These are phyloP conservation scores for Phyllopteryx taeniolatus DNA, from an alignment of 2,113 vertebrate species.

Conservation along the genomic window DNA sequence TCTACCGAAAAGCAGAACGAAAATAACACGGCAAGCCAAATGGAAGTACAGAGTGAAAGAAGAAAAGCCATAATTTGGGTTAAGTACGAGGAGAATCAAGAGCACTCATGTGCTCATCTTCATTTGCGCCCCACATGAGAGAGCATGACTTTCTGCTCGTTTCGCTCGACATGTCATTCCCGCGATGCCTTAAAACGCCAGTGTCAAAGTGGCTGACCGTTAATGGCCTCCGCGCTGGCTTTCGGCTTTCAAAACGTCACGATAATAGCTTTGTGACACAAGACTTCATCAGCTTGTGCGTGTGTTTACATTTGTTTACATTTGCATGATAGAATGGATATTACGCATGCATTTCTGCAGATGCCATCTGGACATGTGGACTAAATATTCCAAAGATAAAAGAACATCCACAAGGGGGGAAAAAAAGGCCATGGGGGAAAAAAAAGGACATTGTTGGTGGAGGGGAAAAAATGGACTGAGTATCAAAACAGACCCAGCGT, in stretches of 20 bases:
- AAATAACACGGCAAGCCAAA: slow-evolving; percentile 60
- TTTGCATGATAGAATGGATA: slow-evolving; percentile 27
- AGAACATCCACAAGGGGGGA: slow-evolving; percentile 11
- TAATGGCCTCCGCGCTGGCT: slow-evolving; percentile 16
- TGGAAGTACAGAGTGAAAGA: slow-evolving; percentile 66
- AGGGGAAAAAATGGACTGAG: background rate
- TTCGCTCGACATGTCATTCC: slow-evolving; percentile 48
- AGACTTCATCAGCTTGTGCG: slow-evolving; percentile 7
- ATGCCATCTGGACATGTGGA: slow-evolving; percentile 38
- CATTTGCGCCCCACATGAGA: slow-evolving; percentile 58
- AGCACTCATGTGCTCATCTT: slow-evolving; percentile 65
- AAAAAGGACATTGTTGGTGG: background rate
- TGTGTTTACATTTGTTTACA: slow-evolving; percentile 31
- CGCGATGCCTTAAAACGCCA: slow-evolving; percentile 45
- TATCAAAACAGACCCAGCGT: slow-evolving; percentile 18
- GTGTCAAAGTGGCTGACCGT: slow-evolving; percentile 23
- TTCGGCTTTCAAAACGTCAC: slow-evolving; percentile 25
- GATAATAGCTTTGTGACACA: slow-evolving; percentile 22
- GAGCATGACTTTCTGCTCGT: slow-evolving; percentile 37
- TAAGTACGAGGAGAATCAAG: slow-evolving; percentile 38
- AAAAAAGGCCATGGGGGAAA: background rate
- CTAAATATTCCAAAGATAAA: slow-evolving; percentile 45
- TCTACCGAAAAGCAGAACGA: slow-evolving; percentile 46
- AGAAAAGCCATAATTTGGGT: slow-evolving; percentile 65
- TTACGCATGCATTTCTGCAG: slow-evolving; percentile 10